Evolutionary conservation across 2,113 vertebrate species (phyloP), one percentile per base, ranked within the genome.

Genomic region (Parus major): DNA sequence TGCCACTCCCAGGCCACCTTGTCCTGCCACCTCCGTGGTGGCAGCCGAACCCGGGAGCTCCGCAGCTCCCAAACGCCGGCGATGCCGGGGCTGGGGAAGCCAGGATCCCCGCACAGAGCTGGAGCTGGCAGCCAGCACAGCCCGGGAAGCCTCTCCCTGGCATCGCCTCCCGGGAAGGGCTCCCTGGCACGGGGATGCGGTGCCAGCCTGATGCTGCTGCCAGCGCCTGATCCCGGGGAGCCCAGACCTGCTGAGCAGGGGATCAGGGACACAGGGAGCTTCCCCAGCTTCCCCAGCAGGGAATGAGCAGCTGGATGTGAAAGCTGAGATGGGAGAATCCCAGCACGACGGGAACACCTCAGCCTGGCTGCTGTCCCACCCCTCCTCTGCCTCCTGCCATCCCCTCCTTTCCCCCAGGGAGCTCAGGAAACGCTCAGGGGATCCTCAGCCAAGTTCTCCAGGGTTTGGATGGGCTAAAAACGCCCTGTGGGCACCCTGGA

Each of bases 61-160:
- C 23, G 1, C 20, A 29, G 83, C 57, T 57, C 28, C 69, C 24
- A 0, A 69, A 18, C 3, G 23, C 59, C 4, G 3, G 55, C 0
- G 3, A n/a, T 11, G 3, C 3, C 1, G 12, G n/a, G n/a, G 44
- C 66, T 10, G 84, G 44, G 63, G 41, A 57, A 60, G 57, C 33
- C 68, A 27, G 68, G 10, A 29, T 21, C 11, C 27, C 7, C 20
- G 6, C n/a, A 15, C 4, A 8, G 65, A 4, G 71, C 61, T 76
- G 24, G 3, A 29, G 55, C 68, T 1, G 14, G 33, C 81, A 90
- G 82, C 85, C 78, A 79, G 78, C 47, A 78, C 50, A 46, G 42
- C 82, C 76, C 3, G 0, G 71, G 50, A 10, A 82, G 36, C 49
- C 63, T 87, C 90, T 57, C 60, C 85, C 59, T 77, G 94, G 94